A percentile compares a stretch with the other conserved stretches of the same genome.
Conservation (phyloP, 2,113 vertebrate species). For the Tenrec ecaudatus region DNA sequence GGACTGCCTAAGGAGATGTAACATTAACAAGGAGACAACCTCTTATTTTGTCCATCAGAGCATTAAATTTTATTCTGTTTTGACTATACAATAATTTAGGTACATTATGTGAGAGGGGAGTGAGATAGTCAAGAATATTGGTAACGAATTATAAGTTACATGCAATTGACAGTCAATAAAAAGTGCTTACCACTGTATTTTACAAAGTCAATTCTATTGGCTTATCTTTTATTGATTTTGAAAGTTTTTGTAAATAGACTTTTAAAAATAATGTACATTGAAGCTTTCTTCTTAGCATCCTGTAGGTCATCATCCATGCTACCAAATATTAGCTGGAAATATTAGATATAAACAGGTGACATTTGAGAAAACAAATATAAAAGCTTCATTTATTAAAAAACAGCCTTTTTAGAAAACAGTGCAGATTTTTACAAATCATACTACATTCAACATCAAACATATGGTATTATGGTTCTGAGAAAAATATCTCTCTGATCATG, state of each 20-base stretch:
- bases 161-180: background rate
- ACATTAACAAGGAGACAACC: background rate
- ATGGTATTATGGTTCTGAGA: background rate
- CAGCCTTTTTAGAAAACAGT: constrained; percentile 48
- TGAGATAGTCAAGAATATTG: background rate
- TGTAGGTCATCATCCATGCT: constrained; percentile 50
- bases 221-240: constrained; percentile 50
- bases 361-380: constrained; percentile 64
- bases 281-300: constrained; percentile 39
- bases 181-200: background rate
- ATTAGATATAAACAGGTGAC: constrained; percentile 56
- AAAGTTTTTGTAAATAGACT: constrained; percentile 31
- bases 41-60: background rate
- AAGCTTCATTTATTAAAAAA: constrained; percentile 59
- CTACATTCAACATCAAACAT: constrained; percentile 54
- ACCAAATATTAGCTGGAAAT: constrained; percentile 54
- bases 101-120: background rate
- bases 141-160: constrained; percentile 20
- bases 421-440: constrained; percentile 33
- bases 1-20: background rate
- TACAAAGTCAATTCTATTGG: constrained; percentile 54
- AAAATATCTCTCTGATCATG: constrained; percentile 45
- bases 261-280: constrained; percentile 49
- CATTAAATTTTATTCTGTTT: constrained; percentile 10
- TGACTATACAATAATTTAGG: background rate